Percentiles rank a stretch among this genome's conserved stretches.
Conservation (phyloP, 2,888 invertebrate genomes). For the Endomychus coccineus region DNA sequence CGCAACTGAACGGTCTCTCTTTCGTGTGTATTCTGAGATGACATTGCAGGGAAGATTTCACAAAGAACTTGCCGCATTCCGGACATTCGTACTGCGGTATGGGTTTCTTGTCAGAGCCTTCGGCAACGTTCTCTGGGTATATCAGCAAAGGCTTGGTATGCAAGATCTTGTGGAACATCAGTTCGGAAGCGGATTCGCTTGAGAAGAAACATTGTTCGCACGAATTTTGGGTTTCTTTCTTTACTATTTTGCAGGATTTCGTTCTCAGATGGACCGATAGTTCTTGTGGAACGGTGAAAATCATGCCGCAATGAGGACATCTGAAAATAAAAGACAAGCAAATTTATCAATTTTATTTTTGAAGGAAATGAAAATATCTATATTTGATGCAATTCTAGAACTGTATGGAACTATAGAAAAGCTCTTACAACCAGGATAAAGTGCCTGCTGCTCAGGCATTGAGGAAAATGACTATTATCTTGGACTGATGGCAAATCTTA, state of each 20-base stretch:
- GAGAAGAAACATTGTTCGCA: conserved; percentile 57
- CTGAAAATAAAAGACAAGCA: conserved; percentile 41
- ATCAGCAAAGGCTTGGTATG: conserved; percentile 49
- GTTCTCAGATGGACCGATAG: conserved; percentile 62
- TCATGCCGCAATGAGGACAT: conserved; percentile 64
- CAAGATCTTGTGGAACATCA: conserved; percentile 64
- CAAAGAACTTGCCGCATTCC: conserved; percentile 57
- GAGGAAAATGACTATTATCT: too few species aligned
- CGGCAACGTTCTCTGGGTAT: conserved; percentile 31
- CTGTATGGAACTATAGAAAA: too few species aligned
- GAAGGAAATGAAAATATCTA: too few species aligned
- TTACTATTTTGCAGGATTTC: conserved; percentile 49
- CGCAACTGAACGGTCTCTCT: conserved; percentile 63
- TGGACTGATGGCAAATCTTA: too few species aligned
- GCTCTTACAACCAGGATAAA: too few species aligned
- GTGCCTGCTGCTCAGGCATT: too few species aligned
- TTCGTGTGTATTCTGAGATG: conserved; percentile 69
- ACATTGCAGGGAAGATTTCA: conserved; percentile 58
- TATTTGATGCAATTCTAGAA: too few species aligned
- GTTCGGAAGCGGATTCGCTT: conserved; percentile 61
- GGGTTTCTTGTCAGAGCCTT: conserved; percentile 26
- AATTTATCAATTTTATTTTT: too few species aligned
- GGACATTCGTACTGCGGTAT: conserved; percentile 57
- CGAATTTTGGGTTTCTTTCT: conserved; percentile 28
- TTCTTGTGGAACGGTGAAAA: conserved; percentile 66